Evolutionary conservation across 2,113 vertebrate genomes (phyloP), one percentile per base, ranked within the genome.

Genomic region (Xiphorhynchus elegans): DNA sequence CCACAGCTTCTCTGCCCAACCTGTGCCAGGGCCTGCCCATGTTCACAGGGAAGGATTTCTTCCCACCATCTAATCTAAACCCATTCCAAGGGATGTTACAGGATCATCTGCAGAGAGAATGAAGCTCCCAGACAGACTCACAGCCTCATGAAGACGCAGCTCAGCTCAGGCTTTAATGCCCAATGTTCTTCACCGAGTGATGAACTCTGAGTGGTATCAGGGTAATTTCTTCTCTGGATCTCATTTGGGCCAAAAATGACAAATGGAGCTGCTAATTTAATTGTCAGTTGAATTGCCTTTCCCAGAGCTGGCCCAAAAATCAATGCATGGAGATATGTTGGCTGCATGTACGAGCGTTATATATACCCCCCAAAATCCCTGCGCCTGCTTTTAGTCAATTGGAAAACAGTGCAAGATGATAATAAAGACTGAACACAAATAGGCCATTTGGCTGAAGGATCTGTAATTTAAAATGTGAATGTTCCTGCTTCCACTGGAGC

Each of bases 241-340:
- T 95, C 85, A 90, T 93, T 82, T 87, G 56, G 74, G 62, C 88
- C 78, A 52, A 82, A 81, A 91, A 82, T 78, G 78, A 95, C 47
- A 82, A 95, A 96, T 49, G 67, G 26, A 78, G 75, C 78, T 84
- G 93, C 82, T 96, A 90, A 96, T 95, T 88, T 93, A 93, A 91
- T 95, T 93, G 93, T 56, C 84, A 91, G 31, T 72, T 72, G 93
- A 87, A 95, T 85, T 93, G 93, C 67, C 56, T 95, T 89, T 82
- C 82, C 60, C 77, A 55, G 87, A n/a, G 62, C 75, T 68, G 82
- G 78, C 67, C 75, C 58, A 89, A 83, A 97, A 94, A 95, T 93
- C 92, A 60, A 93, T 90, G 84, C 47, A 26, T 4, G 35, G 93
- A 91, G 83, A 59, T 67, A 28, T 9, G 88, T 47, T 78, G 82